Evolutionary conservation across 1,140 invertebrate genomes (phyloP).

Genomic region (Magallana angulata): DNA sequence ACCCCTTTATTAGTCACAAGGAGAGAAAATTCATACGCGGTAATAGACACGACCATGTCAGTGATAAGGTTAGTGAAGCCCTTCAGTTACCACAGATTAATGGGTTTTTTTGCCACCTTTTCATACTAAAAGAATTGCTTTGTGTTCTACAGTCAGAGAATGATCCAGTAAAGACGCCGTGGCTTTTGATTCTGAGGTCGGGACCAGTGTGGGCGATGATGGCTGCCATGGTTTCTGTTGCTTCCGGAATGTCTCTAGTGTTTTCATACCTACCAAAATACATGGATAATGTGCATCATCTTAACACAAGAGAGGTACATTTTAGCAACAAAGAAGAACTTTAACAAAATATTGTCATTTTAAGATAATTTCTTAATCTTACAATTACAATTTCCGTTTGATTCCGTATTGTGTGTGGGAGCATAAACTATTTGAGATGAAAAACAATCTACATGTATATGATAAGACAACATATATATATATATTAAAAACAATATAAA

Average conservation of each 20-base stretch:
- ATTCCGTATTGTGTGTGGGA: too few relatives aligned
- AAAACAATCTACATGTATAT: too few relatives aligned
- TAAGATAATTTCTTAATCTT: too few relatives aligned
- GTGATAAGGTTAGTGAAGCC: conserved; percentile 71
- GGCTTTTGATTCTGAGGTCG: conserved; percentile 88
- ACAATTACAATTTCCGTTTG: too few relatives aligned
- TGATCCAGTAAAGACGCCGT: conserved; percentile 80
- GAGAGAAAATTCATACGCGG: background rate
- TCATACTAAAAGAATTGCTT: too few relatives aligned
- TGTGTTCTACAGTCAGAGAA: background rate
- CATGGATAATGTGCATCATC: conserved; percentile 91
- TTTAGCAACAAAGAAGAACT: too few relatives aligned
- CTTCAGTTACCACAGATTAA: too few relatives aligned
- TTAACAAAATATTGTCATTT: too few relatives aligned
- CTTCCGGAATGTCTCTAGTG: conserved; percentile 94
- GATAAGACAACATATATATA: too few relatives aligned
- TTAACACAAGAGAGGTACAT: conserved; percentile 88
- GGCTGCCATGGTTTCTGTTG: conserved; percentile 90
- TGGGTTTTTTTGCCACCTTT: too few relatives aligned
- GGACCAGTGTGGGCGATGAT: conserved; percentile 93
- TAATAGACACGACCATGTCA: background rate
- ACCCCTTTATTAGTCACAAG: background rate
- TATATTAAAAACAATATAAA: too few relatives aligned
- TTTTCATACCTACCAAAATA: conserved; percentile 94
- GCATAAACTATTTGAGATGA: too few relatives aligned